Percentiles rank a stretch among this genome's conserved stretches.
Evolutionary conservation across 2,797 vertebrate genomes (phyloP).

Genomic region (Knipowitschia caucasica): DNA sequence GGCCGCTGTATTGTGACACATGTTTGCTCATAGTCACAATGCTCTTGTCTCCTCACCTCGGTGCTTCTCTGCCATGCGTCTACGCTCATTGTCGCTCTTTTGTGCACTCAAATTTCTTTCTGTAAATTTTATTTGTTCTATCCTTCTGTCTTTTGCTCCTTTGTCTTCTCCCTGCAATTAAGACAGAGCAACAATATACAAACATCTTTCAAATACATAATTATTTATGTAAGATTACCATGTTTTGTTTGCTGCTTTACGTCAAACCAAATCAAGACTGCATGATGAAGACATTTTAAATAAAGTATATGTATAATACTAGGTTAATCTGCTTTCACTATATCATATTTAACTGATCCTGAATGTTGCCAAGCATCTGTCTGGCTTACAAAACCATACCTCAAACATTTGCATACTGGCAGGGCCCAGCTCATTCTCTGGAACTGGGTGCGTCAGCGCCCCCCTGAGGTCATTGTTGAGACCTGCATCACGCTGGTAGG

Average conservation of each 20-base stretch:
- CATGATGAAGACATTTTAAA: neutral
- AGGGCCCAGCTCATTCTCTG: conserved; percentile 63
- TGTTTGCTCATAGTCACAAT: conserved; percentile 27
- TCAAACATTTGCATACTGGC: conserved; percentile 76
- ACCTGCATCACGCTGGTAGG: conserved; percentile 67
- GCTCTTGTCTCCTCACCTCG: conserved; percentile 59
- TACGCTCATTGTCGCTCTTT: conserved; percentile 57
- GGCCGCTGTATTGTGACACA: conserved; percentile 18
- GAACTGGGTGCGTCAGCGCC: conserved; percentile 44
- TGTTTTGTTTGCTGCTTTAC: neutral
- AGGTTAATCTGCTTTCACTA: conserved; percentile 10
- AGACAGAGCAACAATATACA: conserved; percentile 10
- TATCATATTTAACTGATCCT: conserved; percentile 18
- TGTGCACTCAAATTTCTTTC: conserved; percentile 61
- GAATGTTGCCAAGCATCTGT: conserved; percentile 9
- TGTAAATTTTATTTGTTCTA: conserved; percentile 58
- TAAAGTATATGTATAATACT: too few species aligned
- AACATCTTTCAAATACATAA: neutral
- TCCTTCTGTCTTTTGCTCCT: conserved; percentile 48
- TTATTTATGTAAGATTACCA: neutral
- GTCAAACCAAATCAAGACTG: neutral
- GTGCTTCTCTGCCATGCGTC: conserved; percentile 41
- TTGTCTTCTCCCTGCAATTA: conserved; percentile 67
- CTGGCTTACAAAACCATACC: conserved; percentile 44
- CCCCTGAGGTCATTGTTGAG: conserved; percentile 60